Percentiles rank a stretch among this genome's conserved stretches.
These are phyloP conservation scores for Celastrina argiolus DNA, from an alignment of 2,888 invertebrate species.

Conservation along the genomic window DNA sequence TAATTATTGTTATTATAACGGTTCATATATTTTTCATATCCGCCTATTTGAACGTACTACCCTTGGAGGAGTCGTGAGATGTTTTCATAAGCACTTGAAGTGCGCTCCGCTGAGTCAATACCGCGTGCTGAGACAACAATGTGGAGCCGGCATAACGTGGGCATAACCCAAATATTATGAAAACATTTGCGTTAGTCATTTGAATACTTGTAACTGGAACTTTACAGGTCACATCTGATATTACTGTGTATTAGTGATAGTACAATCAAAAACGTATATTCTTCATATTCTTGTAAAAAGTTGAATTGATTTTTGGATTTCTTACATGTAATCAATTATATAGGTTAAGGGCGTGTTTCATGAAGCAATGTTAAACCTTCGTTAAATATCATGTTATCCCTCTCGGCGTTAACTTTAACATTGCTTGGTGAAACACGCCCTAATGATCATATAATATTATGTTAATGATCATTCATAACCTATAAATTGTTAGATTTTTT, in stretches of 20 bases:
- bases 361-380: too few relatives aligned
- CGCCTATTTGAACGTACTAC: neutral
- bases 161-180: slow-evolving; percentile 9
- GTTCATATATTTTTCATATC: neutral
- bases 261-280: neutral
- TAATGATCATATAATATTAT: too few relatives aligned
- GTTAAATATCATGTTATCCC: too few relatives aligned
- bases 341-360: too few relatives aligned
- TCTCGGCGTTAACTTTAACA: too few relatives aligned
- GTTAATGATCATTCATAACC: too few relatives aligned
- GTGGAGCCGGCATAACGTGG: neutral
- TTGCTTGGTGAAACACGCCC: too few relatives aligned
- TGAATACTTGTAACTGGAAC: slow-evolving; percentile 2
- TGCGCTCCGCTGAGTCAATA: slow-evolving; percentile 1
- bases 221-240: neutral
- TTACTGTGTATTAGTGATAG: neutral
- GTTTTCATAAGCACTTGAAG: slow-evolving; percentile 17
- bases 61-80: neutral
- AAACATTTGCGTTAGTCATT: slow-evolving; percentile 1
- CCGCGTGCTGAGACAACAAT: neutral
- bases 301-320: too few relatives aligned
- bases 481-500: too few relatives aligned
- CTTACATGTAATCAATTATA: too few relatives aligned
- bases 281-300: too few relatives aligned
- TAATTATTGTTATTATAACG: neutral